Base-by-base conservation (phyloP, 92 coral and sea anemone species). In the Muricea muricata region DNA sequence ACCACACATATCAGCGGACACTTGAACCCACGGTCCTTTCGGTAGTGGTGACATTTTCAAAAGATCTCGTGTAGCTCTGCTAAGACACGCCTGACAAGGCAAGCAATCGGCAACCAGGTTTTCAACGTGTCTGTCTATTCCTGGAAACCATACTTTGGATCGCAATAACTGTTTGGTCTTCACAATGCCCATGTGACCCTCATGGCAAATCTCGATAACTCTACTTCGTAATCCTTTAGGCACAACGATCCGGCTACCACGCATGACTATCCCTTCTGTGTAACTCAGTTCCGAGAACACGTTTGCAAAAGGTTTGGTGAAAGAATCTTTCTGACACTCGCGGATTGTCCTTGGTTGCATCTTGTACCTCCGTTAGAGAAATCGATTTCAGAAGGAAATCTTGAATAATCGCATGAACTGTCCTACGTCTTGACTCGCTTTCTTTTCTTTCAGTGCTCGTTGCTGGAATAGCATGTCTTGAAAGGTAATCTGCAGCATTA, bases 101-200 rank as follows among this genome's bases (percentile, higher is more conserved):
- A 80, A 24, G 33, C 85, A 80, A n/a, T 48, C 55, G 6, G 77
- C 58, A 42, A 81, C 31, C 2, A 5, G 33, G 30, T 25, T 41
- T 32, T 85, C 78, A 15, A 63, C 67, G 1, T 14, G 55, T 46
- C 60, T 76, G 77, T 85, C 88, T 33, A 76, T 85, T 29, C 88
- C 84, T 63, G 78, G 84, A 11, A 76, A 76, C 76, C 84, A 85
- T 21, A 75, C 88, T 71, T 34, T 70, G 57, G 80, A 66, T 18
- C 78, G 30, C 33, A 82, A 26, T 4, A 70, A 54, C 30, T 82
- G 80, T 15, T 82, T 82, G 1, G 87, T 82, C 40, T 82, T 70
- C 1, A 82, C 86, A 9, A 82, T 33, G 25, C 86, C 70, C 52
- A 69, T 32, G 15, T 70, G 80, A 17, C 80, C 87, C 23, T 65